Base-by-base conservation (phyloP, 2,888 invertebrate genomes). In the Aethes cnicana region DNA sequence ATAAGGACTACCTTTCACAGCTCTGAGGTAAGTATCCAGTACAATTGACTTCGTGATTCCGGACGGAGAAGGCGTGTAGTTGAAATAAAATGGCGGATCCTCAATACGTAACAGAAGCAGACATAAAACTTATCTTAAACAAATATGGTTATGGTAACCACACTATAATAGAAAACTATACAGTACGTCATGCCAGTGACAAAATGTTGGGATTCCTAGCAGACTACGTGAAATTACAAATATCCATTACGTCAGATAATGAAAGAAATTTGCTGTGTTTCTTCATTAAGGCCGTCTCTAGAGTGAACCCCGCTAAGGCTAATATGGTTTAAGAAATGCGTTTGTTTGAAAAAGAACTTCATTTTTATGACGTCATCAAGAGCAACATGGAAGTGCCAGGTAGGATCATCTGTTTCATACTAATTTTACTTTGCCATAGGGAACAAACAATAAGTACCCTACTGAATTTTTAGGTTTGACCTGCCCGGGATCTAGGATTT, bases 181-280 rank as follows among this genome's bases (percentile, higher is more conserved):
- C 33, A 17, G 56, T 83, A 6, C 35, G 63, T 14, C 70, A 68
- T 43, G 85, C 87, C 1, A 87, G 84, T 64, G 76, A 81, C 7
- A 83, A 81, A 63, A 85, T 88, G 84, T 62, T 89, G 48, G 89
- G 89, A 11, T 88, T 83, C 56, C 57, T 86, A 18, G 68, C 78
- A n/a, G 89, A 89, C 58, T 86, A 88, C 62, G 83, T 77, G 77
- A 87, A 75, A 69, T 61, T 88, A 1, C 66, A 74, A 65, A 74
- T 88, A 8, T 50, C 61, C 44, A 25, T 71, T 17, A 47, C 68
- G 23, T 59, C 57, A 39, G 56, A 63, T 5, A 56, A 52, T n/a
- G 54, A 63, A 30, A 64, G 36, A 43, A 66, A 69, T 59, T 52
- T 61, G 0, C 57, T 80, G 1, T 55, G 58, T 47, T 88, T 82